Percentiles rank a stretch among this genome's conserved stretches.
Conservation (phyloP, 2,113 vertebrate genomes). For the Prochilodus magdalenae region DNA sequence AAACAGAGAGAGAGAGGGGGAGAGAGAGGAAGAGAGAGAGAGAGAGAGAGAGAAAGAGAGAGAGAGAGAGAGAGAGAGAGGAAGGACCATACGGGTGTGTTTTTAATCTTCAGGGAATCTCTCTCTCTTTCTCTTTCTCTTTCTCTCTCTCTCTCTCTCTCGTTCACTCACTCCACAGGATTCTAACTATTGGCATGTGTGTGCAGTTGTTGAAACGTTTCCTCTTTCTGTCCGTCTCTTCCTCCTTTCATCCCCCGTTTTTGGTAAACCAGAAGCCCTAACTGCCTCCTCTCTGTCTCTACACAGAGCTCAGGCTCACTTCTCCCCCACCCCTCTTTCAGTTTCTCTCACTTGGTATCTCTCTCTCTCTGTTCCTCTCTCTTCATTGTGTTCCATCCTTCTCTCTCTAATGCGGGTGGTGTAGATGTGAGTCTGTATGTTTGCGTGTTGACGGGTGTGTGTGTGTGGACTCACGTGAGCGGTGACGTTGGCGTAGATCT, state of each 20-base stretch:
- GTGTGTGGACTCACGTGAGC: conserved; percentile 76
- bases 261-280: neutral
- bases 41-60: neutral
- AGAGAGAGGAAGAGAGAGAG: neutral
- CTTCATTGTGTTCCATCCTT: too few relatives aligned
- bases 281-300: neutral
- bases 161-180: too few relatives aligned
- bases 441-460: neutral
- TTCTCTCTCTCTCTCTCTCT: conserved; percentile 44
- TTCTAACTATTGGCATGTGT: conserved; percentile 75
- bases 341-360: too few relatives aligned
- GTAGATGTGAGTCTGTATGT: conserved; percentile 46
- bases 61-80: neutral
- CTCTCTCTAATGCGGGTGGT: neutral
- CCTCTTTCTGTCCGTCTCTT: conserved; percentile 12
- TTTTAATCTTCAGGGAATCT: conserved; percentile 20
- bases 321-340: too few relatives aligned
- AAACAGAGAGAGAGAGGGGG: neutral
- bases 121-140: conserved; percentile 46
- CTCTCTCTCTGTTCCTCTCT: too few relatives aligned
- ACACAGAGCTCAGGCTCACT: neutral
- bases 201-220: conserved; percentile 54
- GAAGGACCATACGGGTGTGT: neutral
- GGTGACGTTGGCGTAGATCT: conserved; percentile 86
- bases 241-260: conserved; percentile 1